Percentiles rank a stretch among this genome's conserved stretches.
Evolutionary conservation across 2,888 invertebrate genomes (phyloP).

Genomic region (Sinelater perroti): DNA sequence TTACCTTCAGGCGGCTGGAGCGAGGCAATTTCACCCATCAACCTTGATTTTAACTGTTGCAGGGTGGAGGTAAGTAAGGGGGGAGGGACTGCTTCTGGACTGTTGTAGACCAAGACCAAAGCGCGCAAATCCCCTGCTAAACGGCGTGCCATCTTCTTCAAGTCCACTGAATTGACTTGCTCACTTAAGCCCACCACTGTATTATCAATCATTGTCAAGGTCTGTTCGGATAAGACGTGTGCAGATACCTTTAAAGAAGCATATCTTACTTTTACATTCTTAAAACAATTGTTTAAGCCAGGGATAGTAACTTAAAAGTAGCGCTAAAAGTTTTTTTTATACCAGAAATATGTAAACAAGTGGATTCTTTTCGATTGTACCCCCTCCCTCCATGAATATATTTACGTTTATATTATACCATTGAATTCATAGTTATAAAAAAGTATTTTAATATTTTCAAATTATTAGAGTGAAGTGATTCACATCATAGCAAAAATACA

Average conservation of each 20-base stretch:
- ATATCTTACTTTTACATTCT: background rate
- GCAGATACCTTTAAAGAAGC: conserved; percentile 63
- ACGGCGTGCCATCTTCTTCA: conserved; percentile 63
- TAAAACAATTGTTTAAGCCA: too few relatives aligned
- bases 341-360: too few relatives aligned
- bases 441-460: too few relatives aligned
- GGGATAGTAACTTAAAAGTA: too few relatives aligned
- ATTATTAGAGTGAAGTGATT: too few relatives aligned
- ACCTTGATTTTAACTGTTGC: conserved; percentile 53
- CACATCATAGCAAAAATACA: too few relatives aligned
- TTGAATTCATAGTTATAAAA: too few relatives aligned
- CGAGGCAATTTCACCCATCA: conserved; percentile 52
- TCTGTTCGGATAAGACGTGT: conserved; percentile 69
- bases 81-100: conserved; percentile 57
- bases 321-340: too few relatives aligned
- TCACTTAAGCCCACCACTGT: conserved; percentile 68
- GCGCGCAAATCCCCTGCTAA: conserved; percentile 68
- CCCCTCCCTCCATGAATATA: too few relatives aligned
- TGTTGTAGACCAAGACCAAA: conserved; percentile 66
- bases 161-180: conserved; percentile 63
- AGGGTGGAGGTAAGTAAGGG: conserved; percentile 53
- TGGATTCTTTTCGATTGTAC: too few relatives aligned
- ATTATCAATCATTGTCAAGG: conserved; percentile 68
- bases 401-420: too few relatives aligned
- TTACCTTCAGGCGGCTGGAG: conserved; percentile 40